phyloP scores from a whole-genome alignment of 2,113 vertebrate genomes.

The Pelecanus crispus region DNA sequence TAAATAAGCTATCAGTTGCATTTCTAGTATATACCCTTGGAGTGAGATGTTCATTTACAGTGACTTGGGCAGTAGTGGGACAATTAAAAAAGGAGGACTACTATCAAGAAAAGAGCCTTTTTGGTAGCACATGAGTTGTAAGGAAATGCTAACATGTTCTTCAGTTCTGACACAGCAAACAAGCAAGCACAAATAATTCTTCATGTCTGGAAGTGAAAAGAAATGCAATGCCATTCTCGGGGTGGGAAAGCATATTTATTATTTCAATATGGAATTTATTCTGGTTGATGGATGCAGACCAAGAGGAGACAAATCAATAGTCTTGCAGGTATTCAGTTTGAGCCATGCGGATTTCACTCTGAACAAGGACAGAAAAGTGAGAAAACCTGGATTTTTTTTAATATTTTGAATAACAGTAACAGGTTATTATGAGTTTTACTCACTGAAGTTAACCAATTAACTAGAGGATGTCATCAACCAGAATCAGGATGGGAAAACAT shows the following conservation, averaged over 20 bases:
- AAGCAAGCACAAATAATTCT: slow-evolving; percentile 1
- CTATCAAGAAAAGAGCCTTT: not conserved
- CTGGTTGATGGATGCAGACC: not conserved
- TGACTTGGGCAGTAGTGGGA: not conserved
- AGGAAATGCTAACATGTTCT: not conserved
- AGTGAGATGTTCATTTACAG: not conserved
- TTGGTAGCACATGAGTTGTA: not conserved
- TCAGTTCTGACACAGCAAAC: slow-evolving; percentile 8
- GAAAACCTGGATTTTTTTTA: not conserved
- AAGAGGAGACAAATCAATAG: slow-evolving; percentile 23
- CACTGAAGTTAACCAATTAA: not conserved
- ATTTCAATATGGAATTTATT: slow-evolving; percentile 42
- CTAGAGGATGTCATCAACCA: not conserved
- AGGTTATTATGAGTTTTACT: not conserved
- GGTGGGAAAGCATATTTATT: slow-evolving; percentile 6
- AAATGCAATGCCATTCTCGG: not conserved
- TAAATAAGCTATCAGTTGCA: not conserved
- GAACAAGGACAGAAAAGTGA: not conserved
- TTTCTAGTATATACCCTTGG: not conserved
- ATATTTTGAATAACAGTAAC: not conserved
- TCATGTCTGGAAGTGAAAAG: not conserved
- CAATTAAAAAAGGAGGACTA: slow-evolving; percentile 2
- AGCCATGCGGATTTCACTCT: not conserved
- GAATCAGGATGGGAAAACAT: not conserved
- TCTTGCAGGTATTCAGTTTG: not conserved